These are phyloP conservation scores for Troides helena DNA, from an alignment of 2,888 invertebrate species.

Conservation along the genomic window DNA sequence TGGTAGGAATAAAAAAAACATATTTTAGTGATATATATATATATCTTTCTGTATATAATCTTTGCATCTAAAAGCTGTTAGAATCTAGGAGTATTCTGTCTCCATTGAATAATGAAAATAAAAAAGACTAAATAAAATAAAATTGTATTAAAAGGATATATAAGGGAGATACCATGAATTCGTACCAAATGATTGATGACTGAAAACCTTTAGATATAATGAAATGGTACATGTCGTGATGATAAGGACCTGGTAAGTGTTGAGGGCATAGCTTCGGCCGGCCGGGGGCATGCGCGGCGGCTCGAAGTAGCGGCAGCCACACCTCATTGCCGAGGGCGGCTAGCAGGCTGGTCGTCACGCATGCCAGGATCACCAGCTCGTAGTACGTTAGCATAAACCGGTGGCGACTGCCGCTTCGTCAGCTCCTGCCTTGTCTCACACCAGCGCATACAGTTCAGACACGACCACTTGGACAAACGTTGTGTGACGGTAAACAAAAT, in stretches of 20 bases:
- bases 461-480: too few species aligned
- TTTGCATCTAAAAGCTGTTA: too few species aligned
- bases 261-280: constrained; percentile 51
- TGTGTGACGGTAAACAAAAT: too few species aligned
- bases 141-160: too few species aligned
- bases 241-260: constrained; percentile 50
- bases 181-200: neutral
- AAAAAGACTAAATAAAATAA: too few species aligned
- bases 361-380: constrained; percentile 62
- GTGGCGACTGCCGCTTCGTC: constrained; percentile 1
- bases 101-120: too few species aligned
- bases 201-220: neutral
- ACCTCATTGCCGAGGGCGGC: constrained; percentile 65
- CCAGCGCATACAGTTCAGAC: neutral
- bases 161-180: neutral
- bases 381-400: constrained; percentile 59
- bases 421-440: neutral
- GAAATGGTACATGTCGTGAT: neutral
- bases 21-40: too few species aligned
- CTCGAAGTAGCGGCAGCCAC: constrained; percentile 66
- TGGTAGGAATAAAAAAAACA: neutral
- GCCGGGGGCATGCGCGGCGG: constrained; percentile 45
- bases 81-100: too few species aligned
- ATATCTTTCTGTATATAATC: too few species aligned
- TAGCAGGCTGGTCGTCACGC: constrained; percentile 59